A percentile compares a stretch with the other conserved stretches of the same genome.
phyloP scores from a whole-genome alignment of 2,797 vertebrate genomes.

The Malacoctenus gilli region DNA sequence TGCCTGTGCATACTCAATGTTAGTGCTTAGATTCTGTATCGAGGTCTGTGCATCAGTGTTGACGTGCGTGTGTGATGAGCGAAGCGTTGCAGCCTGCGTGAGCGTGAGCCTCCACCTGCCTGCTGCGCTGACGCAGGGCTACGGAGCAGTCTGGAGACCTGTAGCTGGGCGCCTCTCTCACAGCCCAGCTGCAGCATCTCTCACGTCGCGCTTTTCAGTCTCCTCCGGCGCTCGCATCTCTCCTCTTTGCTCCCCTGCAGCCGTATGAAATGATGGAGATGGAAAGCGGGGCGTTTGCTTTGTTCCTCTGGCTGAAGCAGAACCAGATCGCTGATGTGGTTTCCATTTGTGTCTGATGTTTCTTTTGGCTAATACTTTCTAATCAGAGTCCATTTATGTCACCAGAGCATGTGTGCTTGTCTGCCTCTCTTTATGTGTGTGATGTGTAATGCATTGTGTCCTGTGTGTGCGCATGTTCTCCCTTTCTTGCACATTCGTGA shows the following conservation, averaged over 20 bases:
- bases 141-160: conserved; percentile 38
- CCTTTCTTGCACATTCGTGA: conserved; percentile 28
- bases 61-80: no score
- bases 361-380: conserved; percentile 74
- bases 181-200: conserved; percentile 22
- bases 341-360: conserved; percentile 68
- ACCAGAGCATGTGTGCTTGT: conserved; percentile 48
- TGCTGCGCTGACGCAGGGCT: conserved; percentile 19
- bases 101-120: no score
- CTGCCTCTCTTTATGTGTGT: conserved; percentile 39
- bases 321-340: conserved; percentile 70
- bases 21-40: no score
- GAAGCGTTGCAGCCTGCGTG: no score
- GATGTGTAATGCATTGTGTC: conserved; percentile 26
- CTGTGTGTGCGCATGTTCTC: conserved; percentile 2
- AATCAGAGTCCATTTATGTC: conserved; percentile 74
- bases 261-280: conserved; percentile 64
- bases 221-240: conserved; percentile 26
- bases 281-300: conserved; percentile 67
- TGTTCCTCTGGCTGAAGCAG: conserved; percentile 54
- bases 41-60: no score
- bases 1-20: background rate
- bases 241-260: conserved; percentile 47
- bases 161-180: conserved; percentile 52
- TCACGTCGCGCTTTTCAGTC: conserved; percentile 34